Evolutionary conservation across 2,113 vertebrate species (phyloP), one percentile per base, ranked within the genome.

Genomic region (Fulica atra): DNA sequence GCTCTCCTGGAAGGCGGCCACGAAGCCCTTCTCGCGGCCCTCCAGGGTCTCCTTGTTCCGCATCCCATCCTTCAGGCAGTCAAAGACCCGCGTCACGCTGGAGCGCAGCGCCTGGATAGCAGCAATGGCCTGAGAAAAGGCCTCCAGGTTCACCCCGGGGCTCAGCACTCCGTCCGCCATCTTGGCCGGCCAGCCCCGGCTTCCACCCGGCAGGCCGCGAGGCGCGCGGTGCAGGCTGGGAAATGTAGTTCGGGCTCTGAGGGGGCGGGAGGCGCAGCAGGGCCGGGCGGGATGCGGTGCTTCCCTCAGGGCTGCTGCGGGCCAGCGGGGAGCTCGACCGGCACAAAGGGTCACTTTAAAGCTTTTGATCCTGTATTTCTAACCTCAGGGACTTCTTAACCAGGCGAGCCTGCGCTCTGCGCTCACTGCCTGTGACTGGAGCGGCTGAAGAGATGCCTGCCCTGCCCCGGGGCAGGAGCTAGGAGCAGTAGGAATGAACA

Each of bases 41-140:
- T 99, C 99, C 95, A 99, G 97, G 5, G 98, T 99, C 94, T 99
- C 99, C 84, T 99, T 98, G 97, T 99, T 99, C 90, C 99, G 99
- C 99, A 99, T 99, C 25, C 99, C 99, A 95, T 99, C 99, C 96
- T 99, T 99, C 81, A 99, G 98, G 84, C 98, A 99, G 97, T 99
- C 99, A 96, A 99, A 99, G 57, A 99, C 99, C 60, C 99, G 97
- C 53, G 98, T 99, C 66, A 99, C 99, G 95, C 99, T 99, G 70
- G 99, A 99, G 26, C 99, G 98, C 36, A 99, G 98, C 18, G 99
- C 99, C 97, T 99, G 99, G 66, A 99, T 99, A 19, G 99, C 99
- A 86, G 96, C 98, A 66, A 99, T 99, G 16, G 99, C 99, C 92
- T 99, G 99, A 28, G 99, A 98, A 48, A 99, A 99, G 19, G 99